phyloP scores from a whole-genome alignment of 2,113 vertebrate genomes.

The Chlorocebus sabaeus region DNA sequence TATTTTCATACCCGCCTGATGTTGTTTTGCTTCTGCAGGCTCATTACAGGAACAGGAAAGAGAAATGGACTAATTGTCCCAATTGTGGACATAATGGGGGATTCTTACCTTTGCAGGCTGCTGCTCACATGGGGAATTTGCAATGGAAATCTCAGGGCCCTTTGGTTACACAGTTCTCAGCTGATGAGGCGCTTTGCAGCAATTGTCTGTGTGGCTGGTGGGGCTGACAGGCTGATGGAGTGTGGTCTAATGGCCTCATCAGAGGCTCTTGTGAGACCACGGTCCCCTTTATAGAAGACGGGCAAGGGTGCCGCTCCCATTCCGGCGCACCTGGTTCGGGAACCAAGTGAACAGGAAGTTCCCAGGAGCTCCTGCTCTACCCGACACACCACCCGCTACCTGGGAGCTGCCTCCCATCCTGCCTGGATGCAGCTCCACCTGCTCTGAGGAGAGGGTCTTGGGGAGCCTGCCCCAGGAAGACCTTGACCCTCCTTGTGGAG shows the following conservation, averaged over 20 bases:
- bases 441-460: neutral
- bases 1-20: neutral
- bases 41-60: neutral
- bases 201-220: no score
- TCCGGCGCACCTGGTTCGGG: neutral
- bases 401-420: neutral
- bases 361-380: neutral
- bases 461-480: neutral
- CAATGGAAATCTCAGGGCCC: neutral
- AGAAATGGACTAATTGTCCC: neutral
- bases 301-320: neutral
- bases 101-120: neutral
- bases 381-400: neutral
- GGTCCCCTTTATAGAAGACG: accelerated
- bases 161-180: accelerated
- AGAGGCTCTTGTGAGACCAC: accelerated
- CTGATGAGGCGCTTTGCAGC: neutral
- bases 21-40: neutral
- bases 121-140: neutral
- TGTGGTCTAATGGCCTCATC: neutral
- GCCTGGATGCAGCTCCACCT: neutral
- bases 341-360: neutral
- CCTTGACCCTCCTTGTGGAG: neutral
- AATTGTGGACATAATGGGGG: neutral
- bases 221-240: neutral